Conservation (phyloP, 2,797 vertebrate species). For the Karalla daura region DNA sequence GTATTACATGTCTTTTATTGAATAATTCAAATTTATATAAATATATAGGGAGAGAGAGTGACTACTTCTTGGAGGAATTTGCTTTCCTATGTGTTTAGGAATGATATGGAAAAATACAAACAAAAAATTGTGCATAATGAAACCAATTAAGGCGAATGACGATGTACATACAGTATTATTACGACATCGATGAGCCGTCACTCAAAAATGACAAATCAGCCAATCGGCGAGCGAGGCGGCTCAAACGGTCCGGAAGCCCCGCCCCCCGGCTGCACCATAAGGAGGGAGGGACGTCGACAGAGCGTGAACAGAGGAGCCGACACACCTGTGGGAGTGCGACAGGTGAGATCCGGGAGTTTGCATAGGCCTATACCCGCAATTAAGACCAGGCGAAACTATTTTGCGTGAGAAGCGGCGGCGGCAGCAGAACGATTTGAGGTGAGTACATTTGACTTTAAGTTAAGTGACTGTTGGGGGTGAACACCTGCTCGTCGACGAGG, state of each 20-base stretch:
- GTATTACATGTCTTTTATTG: too few relatives aligned
- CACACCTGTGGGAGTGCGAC: constrained; percentile 21
- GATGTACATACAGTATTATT: neutral
- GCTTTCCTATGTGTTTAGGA: neutral
- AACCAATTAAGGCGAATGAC: constrained; percentile 4
- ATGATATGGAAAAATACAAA: constrained; percentile 14
- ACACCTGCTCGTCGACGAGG: too few relatives aligned
- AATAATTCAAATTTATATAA: too few relatives aligned
- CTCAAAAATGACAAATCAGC: constrained; percentile 20
- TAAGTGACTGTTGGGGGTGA: neutral
- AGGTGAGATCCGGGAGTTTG: constrained; percentile 27
- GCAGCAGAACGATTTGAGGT: constrained; percentile 22
- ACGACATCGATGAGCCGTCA: constrained; percentile 34
- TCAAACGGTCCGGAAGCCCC: fast-evolving
- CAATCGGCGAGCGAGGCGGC: constrained; percentile 48
- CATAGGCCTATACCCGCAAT: neutral
- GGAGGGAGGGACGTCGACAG: fast-evolving
- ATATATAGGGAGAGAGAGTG: too few relatives aligned
- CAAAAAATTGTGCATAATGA: neutral
- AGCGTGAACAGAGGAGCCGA: neutral
- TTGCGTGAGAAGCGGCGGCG: neutral
- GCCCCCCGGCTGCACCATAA: constrained; percentile 17
- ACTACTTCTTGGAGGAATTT: too few relatives aligned
- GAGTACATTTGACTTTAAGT: neutral
- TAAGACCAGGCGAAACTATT: neutral